phyloP scores from a whole-genome alignment of 2,113 vertebrate species.

The Campylorhamphus procurvoides region DNA sequence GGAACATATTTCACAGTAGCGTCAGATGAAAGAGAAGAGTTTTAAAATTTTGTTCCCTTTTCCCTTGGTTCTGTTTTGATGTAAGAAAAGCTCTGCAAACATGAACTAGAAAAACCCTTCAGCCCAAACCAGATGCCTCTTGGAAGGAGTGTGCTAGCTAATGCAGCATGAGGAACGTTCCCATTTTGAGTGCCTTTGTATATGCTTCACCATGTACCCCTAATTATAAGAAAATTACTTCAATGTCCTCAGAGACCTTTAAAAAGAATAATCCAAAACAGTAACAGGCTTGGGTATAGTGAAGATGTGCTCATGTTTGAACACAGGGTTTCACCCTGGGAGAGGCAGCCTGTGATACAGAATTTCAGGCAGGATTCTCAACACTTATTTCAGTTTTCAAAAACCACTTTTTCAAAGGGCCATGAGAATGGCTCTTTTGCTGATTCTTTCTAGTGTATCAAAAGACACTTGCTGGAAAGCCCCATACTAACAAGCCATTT shows the following conservation, averaged over 20 bases:
- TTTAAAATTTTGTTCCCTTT: conserved; percentile 36
- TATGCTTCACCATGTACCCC: background rate
- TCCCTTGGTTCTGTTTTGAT: conserved; percentile 25
- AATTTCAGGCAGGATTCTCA: conserved; percentile 4
- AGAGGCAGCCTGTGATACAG: background rate
- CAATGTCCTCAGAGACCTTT: background rate
- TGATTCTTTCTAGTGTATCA: background rate
- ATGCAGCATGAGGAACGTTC: background rate
- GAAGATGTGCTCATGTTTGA: background rate
- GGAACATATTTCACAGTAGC: background rate
- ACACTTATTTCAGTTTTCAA: background rate
- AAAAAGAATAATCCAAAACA: background rate
- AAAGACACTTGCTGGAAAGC: background rate
- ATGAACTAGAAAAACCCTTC: background rate
- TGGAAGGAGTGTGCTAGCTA: background rate
- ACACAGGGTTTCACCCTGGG: background rate
- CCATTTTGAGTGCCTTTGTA: background rate
- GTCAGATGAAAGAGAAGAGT: background rate
- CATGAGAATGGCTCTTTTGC: background rate
- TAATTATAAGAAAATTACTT: conserved; percentile 8
- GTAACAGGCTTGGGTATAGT: background rate
- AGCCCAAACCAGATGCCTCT: background rate
- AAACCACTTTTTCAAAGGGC: background rate
- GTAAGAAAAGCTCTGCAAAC: background rate
- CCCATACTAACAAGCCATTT: background rate